Conservation (phyloP, 2,113 vertebrate genomes). For the Halcyon senegalensis region DNA sequence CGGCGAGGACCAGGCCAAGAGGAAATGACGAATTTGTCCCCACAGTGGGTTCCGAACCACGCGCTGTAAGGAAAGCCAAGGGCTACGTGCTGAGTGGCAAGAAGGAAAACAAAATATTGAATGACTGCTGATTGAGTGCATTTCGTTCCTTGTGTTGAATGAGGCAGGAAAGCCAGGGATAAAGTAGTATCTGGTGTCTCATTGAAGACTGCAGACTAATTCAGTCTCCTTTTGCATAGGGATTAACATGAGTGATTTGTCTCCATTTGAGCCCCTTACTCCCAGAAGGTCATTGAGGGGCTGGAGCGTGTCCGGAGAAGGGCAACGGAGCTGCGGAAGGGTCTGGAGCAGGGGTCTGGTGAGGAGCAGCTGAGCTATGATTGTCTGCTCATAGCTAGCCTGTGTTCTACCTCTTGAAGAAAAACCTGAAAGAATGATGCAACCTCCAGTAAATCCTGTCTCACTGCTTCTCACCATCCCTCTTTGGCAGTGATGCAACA, state of each 20-base stretch:
- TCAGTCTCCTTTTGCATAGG: neutral
- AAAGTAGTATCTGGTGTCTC: neutral
- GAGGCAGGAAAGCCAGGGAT: neutral
- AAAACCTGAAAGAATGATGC: neutral
- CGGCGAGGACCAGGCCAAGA: neutral
- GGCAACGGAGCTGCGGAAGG: too few species aligned
- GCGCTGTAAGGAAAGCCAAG: neutral
- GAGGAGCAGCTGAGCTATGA: neutral
- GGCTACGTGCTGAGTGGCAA: neutral
- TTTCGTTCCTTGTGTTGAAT: neutral
- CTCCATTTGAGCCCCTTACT: too few species aligned
- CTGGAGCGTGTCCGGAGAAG: too few species aligned
- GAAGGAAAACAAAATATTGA: neutral
- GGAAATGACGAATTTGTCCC: neutral
- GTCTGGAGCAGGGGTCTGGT: too few species aligned
- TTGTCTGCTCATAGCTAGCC: neutral
- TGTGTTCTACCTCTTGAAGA: neutral
- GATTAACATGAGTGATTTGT: too few species aligned
- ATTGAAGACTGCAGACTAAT: neutral
- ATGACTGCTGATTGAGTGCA: neutral
- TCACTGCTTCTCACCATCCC: neutral
- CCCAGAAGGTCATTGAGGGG: too few species aligned
- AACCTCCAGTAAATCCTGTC: neutral
- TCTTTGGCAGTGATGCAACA: neutral
- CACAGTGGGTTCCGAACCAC: accelerated